phyloP scores from a whole-genome alignment of 2,797 vertebrate genomes.

The Trichosurus vulpecula region DNA sequence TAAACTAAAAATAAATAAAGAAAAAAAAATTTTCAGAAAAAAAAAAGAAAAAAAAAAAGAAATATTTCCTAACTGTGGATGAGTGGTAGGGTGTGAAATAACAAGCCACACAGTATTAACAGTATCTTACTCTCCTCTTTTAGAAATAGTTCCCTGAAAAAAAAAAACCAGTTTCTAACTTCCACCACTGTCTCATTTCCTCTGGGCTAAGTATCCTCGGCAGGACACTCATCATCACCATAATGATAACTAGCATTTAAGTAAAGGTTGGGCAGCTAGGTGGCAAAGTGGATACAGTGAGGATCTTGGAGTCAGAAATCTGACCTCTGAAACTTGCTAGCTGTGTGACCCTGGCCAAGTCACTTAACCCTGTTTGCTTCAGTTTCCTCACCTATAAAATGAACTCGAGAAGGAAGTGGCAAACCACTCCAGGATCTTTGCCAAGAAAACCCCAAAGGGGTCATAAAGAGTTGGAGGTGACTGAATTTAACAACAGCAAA shows the following conservation, averaged over 20 bases:
- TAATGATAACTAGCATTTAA: neutral
- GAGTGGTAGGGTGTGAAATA: no score
- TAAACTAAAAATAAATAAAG: no score
- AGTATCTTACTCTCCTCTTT: no score
- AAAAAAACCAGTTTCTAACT: neutral
- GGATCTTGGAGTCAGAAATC: neutral
- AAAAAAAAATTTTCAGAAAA: no score
- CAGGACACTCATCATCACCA: neutral
- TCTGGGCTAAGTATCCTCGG: neutral
- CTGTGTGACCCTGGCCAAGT: neutral
- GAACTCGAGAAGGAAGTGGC: neutral
- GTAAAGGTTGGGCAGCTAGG: neutral
- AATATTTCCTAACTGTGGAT: no score
- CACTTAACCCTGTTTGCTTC: neutral
- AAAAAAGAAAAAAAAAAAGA: no score
- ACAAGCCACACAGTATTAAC: no score
- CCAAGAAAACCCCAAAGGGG: neutral
- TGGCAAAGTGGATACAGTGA: neutral
- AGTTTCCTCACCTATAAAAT: neutral
- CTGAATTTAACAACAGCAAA: neutral
- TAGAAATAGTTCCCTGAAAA: no score
- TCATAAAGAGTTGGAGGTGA: neutral
- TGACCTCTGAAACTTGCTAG: neutral
- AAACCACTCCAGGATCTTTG: neutral
- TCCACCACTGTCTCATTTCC: neutral